phyloP scores from a whole-genome alignment of 2,113 vertebrate genomes.

The Pedetes capensis region DNA sequence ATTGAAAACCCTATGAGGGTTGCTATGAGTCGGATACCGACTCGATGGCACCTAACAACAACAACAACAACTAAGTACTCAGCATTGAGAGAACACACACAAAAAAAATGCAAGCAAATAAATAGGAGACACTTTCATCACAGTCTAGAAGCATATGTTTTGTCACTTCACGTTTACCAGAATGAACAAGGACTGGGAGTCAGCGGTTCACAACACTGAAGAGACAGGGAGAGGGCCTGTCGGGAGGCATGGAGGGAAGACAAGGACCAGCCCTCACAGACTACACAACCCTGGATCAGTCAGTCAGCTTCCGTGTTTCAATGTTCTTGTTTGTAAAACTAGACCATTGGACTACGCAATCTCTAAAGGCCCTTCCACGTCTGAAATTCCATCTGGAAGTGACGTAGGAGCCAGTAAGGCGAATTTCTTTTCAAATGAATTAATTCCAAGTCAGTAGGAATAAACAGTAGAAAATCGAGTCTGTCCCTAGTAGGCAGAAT shows the following conservation, averaged over 20 bases:
- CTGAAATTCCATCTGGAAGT: conserved; percentile 18
- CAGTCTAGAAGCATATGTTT: neutral
- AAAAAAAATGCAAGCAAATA: neutral
- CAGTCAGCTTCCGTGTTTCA: neutral
- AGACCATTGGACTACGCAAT: neutral
- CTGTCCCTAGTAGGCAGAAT: neutral
- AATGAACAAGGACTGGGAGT: neutral
- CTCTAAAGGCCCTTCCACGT: neutral
- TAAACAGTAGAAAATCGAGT: neutral
- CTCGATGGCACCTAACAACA: too few species aligned
- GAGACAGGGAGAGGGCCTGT: neutral
- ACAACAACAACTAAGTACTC: neutral
- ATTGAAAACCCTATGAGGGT: too few species aligned
- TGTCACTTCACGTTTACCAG: neutral
- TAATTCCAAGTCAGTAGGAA: neutral
- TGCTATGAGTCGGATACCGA: too few species aligned
- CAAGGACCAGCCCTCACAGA: neutral
- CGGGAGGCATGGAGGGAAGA: neutral
- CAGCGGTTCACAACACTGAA: neutral
- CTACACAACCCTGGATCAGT: neutral
- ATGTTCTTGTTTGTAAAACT: neutral
- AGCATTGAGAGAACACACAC: neutral
- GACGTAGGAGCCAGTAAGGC: neutral
- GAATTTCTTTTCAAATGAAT: neutral
- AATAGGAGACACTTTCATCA: neutral